Percentiles rank a stretch among this genome's conserved stretches.
Conservation (phyloP, 2,797 vertebrate species). For the Notolepis coatsorum region DNA sequence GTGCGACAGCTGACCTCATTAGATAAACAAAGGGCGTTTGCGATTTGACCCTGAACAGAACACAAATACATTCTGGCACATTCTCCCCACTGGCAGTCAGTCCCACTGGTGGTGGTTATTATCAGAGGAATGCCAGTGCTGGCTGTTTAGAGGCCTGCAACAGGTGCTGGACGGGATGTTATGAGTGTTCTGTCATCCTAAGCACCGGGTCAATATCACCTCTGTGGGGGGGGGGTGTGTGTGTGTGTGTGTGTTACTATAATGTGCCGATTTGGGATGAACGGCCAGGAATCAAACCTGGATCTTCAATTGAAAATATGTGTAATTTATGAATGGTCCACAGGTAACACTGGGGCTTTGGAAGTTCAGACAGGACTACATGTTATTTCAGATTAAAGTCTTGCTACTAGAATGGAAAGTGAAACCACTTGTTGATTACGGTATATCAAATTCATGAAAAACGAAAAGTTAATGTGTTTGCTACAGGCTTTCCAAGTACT, state of each 20-base stretch:
- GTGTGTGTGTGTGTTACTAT: constrained; percentile 16
- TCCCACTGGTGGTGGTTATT: constrained; percentile 34
- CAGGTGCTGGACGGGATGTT: constrained; percentile 63
- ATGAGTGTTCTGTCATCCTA: constrained; percentile 34
- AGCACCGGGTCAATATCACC: constrained; percentile 38
- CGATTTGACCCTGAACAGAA: constrained; percentile 48
- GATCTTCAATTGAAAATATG: background rate
- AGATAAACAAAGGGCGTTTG: constrained; percentile 31
- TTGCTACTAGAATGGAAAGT: background rate
- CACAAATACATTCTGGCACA: constrained; percentile 39
- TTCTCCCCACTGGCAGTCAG: constrained; percentile 41
- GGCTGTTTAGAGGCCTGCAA: constrained; percentile 49
- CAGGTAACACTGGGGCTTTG: background rate
- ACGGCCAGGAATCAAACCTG: background rate
- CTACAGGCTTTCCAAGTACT: background rate
- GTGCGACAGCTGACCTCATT: constrained; percentile 33
- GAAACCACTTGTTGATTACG: constrained; percentile 1
- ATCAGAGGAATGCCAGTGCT: constrained; percentile 29
- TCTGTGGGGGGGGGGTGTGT: no score
- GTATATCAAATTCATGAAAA: constrained; percentile 1
- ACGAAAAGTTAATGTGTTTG: constrained; percentile 9
- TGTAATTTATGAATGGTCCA: background rate
- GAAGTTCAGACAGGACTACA: background rate
- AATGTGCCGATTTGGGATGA: background rate
- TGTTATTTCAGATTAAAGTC: background rate